Base-by-base conservation (phyloP, 92 coral and sea anemone genomes). In the Galaxea fascicularis region DNA sequence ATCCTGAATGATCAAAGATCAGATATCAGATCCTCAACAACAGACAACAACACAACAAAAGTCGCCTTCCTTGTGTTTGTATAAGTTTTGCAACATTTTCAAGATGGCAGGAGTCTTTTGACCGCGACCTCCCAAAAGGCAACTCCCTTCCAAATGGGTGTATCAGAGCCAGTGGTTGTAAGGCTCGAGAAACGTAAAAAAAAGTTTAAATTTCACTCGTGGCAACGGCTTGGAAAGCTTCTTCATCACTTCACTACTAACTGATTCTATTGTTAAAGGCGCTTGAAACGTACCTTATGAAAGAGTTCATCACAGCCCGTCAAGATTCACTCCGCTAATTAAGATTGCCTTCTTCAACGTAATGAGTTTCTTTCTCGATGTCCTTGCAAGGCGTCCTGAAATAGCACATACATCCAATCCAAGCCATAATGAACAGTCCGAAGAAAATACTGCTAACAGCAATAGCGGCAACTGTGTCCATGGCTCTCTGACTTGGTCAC, bases 341-440 rank as follows among this genome's bases (percentile, higher is more conserved):
- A 49, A 77, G 82, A 71, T 60, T 63, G 28, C 56, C 82, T 59
- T 63, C 71, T 77, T 77, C 82, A 12, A 63, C 22, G 31, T 77
- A 45, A 0, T 41, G 57, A 0, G 82, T 77, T 15, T 77, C 82
- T 27, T 77, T 77, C 72, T 77, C 71, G 11, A 77, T 24, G 56
- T 77, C 82, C 52, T 63, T 77, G 41, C 82, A 77, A 28, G 82
- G 71, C 58, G 71, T 77, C 71, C 70, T 77, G 71, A 77, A 77
- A 65, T 77, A 77, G 21, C 82, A 77, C 71, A 63, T 77, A 44
- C 82, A 57, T 44, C 71, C 82, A 41, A 77, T 60, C 82, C 82
- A 77, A 13, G 39, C 56, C 22, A 77, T n/a, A 45, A 77, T 24
- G 29, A 77, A 77, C 25, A 77, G 51, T 62, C 71, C 82, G 44